phyloP scores from a whole-genome alignment of 2,113 vertebrate genomes.

The Oreochromis aureus region DNA sequence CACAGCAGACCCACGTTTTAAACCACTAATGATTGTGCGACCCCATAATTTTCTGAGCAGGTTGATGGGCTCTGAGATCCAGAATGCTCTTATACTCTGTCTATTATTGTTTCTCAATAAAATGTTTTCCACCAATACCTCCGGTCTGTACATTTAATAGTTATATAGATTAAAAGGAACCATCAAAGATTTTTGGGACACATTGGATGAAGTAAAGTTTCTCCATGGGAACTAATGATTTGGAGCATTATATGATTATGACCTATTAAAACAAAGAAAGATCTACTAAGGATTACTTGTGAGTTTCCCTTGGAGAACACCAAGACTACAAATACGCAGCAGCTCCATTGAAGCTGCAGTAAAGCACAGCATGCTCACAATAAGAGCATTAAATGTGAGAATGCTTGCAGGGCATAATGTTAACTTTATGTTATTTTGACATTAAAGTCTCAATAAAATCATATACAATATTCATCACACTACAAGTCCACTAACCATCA shows the following conservation, averaged over 20 bases:
- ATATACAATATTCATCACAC: no score
- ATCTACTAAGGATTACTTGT: no score
- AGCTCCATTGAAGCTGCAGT: no score
- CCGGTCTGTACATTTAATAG: not conserved
- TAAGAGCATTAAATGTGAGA: no score
- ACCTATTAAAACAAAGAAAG: no score
- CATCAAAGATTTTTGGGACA: not conserved
- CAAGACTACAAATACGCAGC: no score
- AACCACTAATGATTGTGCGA: not conserved
- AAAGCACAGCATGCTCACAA: no score
- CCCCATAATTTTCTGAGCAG: not conserved
- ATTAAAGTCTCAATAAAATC: no score
- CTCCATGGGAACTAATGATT: not conserved
- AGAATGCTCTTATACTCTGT: not conserved
- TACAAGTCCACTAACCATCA: not conserved
- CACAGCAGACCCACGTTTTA: not conserved
- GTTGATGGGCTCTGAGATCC: not conserved
- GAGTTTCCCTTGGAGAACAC: no score
- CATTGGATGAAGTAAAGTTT: not conserved
- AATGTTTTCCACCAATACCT: not conserved
- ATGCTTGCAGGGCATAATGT: no score
- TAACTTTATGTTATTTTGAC: no score
- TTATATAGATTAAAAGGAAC: not conserved
- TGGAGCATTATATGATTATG: not conserved
- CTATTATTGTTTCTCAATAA: not conserved